Evolutionary conservation across 2,797 vertebrate genomes (phyloP), one percentile per base, ranked within the genome.

Genomic region (Ciconia nigra): DNA sequence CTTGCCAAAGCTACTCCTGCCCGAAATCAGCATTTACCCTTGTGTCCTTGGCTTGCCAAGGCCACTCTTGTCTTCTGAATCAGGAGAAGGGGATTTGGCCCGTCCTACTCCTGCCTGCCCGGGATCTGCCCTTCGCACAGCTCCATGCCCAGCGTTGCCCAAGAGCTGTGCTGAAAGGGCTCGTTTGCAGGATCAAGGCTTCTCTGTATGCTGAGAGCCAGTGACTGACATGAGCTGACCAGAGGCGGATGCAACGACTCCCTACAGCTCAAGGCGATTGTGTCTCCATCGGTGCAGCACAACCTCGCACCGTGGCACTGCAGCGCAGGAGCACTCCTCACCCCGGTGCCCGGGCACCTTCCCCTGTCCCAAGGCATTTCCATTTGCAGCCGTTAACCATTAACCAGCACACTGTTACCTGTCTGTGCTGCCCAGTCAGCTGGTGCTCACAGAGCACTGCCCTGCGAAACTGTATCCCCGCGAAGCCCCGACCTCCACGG

Each of bases 71-170:
- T 47, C 77, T 76, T 37, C 46, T 18, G 65, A 78, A 57, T 0
- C 0, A 1, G 3, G 18, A 69, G 51, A 65, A 33, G 55, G 72
- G 22, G 5, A 33, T 35, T 63, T 51, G 37, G 15, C 28, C 42
- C 1, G 0, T 39, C 26, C 85, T 58, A 21, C 18, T 13, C 41
- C 20, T 59, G 42, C 26, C n/a, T 14, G 11, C 0, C 0, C 4
- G 2, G 42, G 25, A 28, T 17, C 31, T 0, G 0, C n/a, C 0
- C 0, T 1, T 55, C 4, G 1, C 65, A 4, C 1, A 5, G 65
- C 66, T 89, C n/a, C 0, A 0, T 4, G n/a, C 29, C 3, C 33
- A 29, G 70, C 2, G 0, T 13, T 31, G 55, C 15, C 55, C 66
- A 9, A 46, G 42, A 35, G 41, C 37, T 24, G 55, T 14, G 46